Evolutionary conservation across 2,797 vertebrate species (phyloP).

Genomic region (Etheostoma perlongum): DNA sequence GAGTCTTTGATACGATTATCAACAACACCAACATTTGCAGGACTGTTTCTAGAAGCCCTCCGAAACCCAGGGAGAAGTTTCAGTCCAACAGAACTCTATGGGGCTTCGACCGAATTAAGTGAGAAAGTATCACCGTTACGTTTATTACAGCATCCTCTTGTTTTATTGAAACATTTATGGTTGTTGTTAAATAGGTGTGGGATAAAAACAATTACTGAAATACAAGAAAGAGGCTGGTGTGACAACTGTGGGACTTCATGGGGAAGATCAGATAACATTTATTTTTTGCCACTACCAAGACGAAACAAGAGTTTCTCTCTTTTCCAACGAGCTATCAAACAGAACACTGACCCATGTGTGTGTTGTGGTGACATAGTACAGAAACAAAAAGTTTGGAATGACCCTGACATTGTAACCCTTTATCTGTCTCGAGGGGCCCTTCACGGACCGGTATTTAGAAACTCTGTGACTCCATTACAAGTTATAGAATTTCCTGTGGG

Average conservation of each 20-base stretch:
- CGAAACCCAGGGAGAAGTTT: not conserved
- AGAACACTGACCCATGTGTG: rapidly evolving
- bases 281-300: not conserved
- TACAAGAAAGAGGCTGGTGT: not conserved
- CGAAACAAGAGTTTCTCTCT: not conserved
- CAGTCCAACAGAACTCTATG: rapidly evolving
- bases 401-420: not conserved
- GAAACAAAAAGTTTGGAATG: not conserved
- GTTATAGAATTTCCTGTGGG: not conserved
- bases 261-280: not conserved
- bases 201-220: not conserved
- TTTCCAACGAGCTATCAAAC: not conserved
- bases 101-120: not conserved
- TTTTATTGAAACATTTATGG: not conserved
- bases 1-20: too few species aligned
- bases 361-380: not conserved
- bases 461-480: not conserved
- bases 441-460: not conserved
- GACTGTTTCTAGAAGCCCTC: conserved; percentile 5
- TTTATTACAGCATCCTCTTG: not conserved
- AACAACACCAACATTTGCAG: not conserved
- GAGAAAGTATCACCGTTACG: rapidly evolving
- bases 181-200: not conserved
- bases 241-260: rapidly evolving
- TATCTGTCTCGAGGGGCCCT: not conserved